Conservation (phyloP, 2,113 vertebrate genomes). For the Diglossa brunneiventris region DNA sequence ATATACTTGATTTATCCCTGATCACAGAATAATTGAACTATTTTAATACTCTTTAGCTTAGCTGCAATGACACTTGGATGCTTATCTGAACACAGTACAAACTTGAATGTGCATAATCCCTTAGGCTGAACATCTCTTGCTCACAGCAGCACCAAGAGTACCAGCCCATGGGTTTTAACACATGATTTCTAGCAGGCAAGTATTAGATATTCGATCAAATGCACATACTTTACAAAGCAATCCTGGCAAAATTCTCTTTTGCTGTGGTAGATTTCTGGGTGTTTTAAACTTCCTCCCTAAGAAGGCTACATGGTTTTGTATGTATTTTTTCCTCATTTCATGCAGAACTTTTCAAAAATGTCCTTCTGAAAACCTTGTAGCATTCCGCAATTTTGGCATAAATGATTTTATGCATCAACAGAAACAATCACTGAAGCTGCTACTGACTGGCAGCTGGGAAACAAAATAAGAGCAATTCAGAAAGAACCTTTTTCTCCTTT, state of each 20-base stretch:
- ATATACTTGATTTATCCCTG: neutral
- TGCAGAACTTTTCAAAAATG: neutral
- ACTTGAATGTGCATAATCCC: neutral
- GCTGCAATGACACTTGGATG: neutral
- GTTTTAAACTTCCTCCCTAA: neutral
- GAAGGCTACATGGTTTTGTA: neutral
- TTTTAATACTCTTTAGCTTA: neutral
- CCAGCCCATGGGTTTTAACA: neutral
- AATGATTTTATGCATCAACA: neutral
- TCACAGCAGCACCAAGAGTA: neutral
- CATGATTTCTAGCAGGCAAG: neutral
- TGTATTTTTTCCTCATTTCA: neutral
- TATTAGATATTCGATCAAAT: neutral
- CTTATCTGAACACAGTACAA: neutral
- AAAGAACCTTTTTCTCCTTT: neutral
- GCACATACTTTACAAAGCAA: neutral
- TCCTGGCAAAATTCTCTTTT: neutral
- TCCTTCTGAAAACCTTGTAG: neutral
- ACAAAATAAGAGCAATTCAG: neutral
- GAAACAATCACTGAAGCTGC: neutral
- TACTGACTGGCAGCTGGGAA: neutral
- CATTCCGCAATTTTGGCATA: neutral
- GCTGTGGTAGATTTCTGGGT: neutral
- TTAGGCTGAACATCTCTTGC: neutral
- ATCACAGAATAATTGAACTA: neutral